A percentile compares a stretch with the other conserved stretches of the same genome.
These are phyloP conservation scores for Aegotheles bennettii DNA, from an alignment of 2,113 vertebrate species.

Conservation along the genomic window DNA sequence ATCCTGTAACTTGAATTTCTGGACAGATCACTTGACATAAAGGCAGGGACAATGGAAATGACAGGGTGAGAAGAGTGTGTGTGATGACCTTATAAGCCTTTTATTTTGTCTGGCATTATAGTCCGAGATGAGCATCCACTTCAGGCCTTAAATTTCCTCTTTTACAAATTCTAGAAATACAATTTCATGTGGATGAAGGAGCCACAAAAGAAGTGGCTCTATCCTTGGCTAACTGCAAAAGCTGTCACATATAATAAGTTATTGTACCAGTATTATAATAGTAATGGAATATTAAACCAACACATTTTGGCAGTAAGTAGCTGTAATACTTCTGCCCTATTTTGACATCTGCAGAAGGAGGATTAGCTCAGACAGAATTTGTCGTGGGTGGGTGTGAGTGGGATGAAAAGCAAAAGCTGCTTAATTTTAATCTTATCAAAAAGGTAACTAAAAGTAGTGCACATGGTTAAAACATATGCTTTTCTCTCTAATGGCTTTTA, in stretches of 20 bases:
- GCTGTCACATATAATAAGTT: background rate
- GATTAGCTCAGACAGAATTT: constrained; percentile 56
- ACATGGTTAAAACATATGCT: background rate
- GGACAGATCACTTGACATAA: background rate
- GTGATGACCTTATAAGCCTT: background rate
- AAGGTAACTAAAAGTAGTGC: constrained; percentile 24
- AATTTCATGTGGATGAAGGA: background rate
- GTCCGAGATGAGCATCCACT: background rate
- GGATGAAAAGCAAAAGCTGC: constrained; percentile 51
- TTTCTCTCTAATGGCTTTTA: background rate
- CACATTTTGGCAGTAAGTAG: constrained; percentile 24
- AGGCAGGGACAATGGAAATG: background rate
- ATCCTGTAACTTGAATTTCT: background rate
- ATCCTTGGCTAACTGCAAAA: constrained; percentile 2
- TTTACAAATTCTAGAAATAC: background rate
- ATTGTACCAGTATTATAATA: constrained; percentile 28
- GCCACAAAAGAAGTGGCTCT: background rate
- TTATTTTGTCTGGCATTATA: background rate
- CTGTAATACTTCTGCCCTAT: constrained; percentile 36
- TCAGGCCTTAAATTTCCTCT: background rate
- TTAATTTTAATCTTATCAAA: constrained; percentile 58
- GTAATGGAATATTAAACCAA: constrained; percentile 41
- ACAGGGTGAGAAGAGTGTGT: background rate
- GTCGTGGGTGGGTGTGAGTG: constrained; percentile 32
- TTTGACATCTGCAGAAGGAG: constrained; percentile 46